Conservation (phyloP, 2,113 vertebrate genomes). For the Symphodus melops region DNA sequence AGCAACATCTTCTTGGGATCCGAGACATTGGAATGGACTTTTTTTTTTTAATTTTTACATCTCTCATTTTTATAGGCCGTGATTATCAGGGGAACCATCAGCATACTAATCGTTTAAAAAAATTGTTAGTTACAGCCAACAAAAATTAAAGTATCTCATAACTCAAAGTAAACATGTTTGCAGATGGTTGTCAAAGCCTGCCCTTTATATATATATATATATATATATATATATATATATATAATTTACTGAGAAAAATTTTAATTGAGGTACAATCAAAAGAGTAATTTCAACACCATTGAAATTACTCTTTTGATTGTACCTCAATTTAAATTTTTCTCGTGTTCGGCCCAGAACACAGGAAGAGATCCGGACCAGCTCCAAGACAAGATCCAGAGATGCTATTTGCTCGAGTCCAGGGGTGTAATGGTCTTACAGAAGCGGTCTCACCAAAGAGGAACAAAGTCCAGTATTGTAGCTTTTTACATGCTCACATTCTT, state of each 20-base stretch:
- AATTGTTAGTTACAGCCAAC: neutral
- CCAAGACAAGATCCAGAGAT: slow-evolving; percentile 18
- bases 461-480: slow-evolving; percentile 47
- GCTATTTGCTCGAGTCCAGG: slow-evolving; percentile 21
- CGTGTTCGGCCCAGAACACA: neutral
- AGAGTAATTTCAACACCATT: too few relatives aligned
- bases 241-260: too few relatives aligned
- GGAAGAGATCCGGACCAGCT: neutral
- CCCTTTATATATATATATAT: neutral
- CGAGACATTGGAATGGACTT: neutral
- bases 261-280: too few relatives aligned
- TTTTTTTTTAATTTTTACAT: too few relatives aligned
- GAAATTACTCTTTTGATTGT: too few relatives aligned
- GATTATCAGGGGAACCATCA: neutral
- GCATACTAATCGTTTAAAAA: neutral
- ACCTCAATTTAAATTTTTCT: too few relatives aligned
- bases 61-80: neutral
- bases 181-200: neutral
- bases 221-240: too few relatives aligned
- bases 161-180: neutral
- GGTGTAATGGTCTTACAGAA: slow-evolving; percentile 20
- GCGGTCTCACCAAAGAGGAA: slow-evolving; percentile 16
- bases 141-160: neutral
- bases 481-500: slow-evolving; percentile 58
- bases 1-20: neutral